These are phyloP conservation scores for Xiphorhynchus elegans DNA, from an alignment of 2,113 vertebrate species.

Conservation along the genomic window DNA sequence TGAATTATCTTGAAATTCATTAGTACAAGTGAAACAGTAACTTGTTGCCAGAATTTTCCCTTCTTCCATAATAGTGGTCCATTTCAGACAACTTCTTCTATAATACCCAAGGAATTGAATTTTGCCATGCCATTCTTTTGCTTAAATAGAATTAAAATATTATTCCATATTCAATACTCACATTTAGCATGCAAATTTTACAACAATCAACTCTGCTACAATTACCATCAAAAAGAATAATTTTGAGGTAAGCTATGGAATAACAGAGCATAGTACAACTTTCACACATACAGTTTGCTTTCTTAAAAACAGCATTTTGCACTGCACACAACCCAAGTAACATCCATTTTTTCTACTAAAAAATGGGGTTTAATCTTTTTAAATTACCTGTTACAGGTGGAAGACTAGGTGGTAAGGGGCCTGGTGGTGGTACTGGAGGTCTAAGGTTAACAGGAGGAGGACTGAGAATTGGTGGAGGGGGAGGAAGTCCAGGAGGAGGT, in stretches of 20 bases:
- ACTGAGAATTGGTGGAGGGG: slow-evolving; percentile 89
- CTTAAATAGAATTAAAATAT: background rate
- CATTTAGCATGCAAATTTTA: background rate
- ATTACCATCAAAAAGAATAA: background rate
- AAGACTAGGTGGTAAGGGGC: slow-evolving; percentile 89
- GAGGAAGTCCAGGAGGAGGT: slow-evolving; percentile 89
- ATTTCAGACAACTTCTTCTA: background rate
- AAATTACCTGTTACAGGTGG: slow-evolving; percentile 90
- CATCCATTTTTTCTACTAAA: background rate
- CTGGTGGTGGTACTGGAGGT: slow-evolving; percentile 91
- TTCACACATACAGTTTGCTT: background rate
- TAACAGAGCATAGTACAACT: background rate
- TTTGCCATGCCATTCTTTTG: background rate
- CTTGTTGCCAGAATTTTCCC: background rate
- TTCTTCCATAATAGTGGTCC: background rate
- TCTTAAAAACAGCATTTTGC: background rate
- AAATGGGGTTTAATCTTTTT: background rate
- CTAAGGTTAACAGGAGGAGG: slow-evolving; percentile 93
- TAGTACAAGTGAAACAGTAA: background rate
- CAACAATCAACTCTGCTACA: background rate
- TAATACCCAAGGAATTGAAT: background rate
- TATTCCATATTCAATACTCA: background rate
- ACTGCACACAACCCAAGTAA: background rate
- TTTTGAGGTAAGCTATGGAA: background rate
- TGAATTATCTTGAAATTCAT: background rate